phyloP scores from a whole-genome alignment of 2,888 invertebrate species.

The Opisthograptis luteolata region DNA sequence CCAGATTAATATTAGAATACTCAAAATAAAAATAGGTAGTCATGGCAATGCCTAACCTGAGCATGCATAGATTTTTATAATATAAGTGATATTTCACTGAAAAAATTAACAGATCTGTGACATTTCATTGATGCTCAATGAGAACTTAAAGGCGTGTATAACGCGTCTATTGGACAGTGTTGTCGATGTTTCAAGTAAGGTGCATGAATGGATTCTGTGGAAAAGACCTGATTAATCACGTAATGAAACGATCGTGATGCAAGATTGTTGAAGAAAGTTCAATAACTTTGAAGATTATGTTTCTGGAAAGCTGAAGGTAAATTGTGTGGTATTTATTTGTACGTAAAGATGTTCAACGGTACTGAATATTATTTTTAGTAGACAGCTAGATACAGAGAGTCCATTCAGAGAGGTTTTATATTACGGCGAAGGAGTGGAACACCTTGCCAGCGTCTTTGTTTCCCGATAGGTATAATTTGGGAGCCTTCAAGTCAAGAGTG shows the following conservation, averaged over 20 bases:
- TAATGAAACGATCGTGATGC: slow-evolving; percentile 16
- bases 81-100: background rate
- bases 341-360: too few relatives aligned
- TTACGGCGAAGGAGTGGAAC: too few relatives aligned
- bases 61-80: background rate
- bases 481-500: too few relatives aligned
- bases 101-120: too few relatives aligned
- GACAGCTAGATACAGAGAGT: too few relatives aligned
- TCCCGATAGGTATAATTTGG: too few relatives aligned
- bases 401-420: too few relatives aligned
- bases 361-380: background rate
- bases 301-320: slow-evolving; percentile 2
- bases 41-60: background rate
- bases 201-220: slow-evolving; percentile 28
- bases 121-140: slow-evolving; percentile 3
- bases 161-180: background rate
- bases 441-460: too few relatives aligned
- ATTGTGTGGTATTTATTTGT: background rate
- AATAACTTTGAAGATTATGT: slow-evolving; percentile 8
- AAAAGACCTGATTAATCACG: slow-evolving; percentile 22
- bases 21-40: too few relatives aligned
- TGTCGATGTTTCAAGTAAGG: slow-evolving; percentile 15
- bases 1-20: too few relatives aligned
- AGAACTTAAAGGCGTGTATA: background rate
- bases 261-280: slow-evolving; percentile 20